These are phyloP conservation scores for Solea senegalensis DNA, from an alignment of 2,113 vertebrate species.

Conservation along the genomic window DNA sequence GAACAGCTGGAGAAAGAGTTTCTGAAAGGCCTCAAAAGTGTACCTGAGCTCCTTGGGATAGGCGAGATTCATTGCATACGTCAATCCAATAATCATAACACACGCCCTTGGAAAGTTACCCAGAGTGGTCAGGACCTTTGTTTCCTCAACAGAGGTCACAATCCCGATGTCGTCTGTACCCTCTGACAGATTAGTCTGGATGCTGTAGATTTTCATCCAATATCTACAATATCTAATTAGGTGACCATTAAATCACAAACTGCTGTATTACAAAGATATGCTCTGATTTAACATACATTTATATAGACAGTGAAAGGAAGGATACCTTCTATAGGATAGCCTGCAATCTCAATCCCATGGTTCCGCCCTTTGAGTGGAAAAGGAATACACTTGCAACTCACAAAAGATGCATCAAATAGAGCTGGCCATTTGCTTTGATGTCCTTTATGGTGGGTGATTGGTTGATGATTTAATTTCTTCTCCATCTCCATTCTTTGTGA, in stretches of 20 bases:
- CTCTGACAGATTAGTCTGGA: background rate
- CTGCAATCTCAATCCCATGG: constrained; percentile 31
- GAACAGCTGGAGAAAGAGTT: background rate
- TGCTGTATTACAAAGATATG: no score
- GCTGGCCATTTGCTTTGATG: constrained; percentile 22
- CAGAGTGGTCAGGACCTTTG: background rate
- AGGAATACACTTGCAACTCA: constrained; percentile 6
- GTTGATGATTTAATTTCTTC: background rate
- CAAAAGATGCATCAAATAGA: constrained; percentile 21
- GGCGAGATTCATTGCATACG: background rate
- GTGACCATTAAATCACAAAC: no score
- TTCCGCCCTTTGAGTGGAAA: constrained; percentile 35
- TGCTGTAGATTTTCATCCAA: no score
- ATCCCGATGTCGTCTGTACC: background rate
- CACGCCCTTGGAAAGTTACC: constrained; percentile 1
- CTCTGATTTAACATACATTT: no score
- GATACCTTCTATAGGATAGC: constrained; percentile 29
- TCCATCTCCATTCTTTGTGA: background rate
- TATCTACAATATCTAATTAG: no score
- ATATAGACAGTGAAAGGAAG: no score
- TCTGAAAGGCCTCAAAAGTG: background rate
- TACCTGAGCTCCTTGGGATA: constrained; percentile 2
- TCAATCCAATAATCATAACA: background rate
- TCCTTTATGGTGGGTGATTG: constrained; percentile 7
- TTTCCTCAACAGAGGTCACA: background rate